These are phyloP conservation scores for Hylaeus anthracinus DNA, from an alignment of 1,140 invertebrate genomes.

Conservation along the genomic window DNA sequence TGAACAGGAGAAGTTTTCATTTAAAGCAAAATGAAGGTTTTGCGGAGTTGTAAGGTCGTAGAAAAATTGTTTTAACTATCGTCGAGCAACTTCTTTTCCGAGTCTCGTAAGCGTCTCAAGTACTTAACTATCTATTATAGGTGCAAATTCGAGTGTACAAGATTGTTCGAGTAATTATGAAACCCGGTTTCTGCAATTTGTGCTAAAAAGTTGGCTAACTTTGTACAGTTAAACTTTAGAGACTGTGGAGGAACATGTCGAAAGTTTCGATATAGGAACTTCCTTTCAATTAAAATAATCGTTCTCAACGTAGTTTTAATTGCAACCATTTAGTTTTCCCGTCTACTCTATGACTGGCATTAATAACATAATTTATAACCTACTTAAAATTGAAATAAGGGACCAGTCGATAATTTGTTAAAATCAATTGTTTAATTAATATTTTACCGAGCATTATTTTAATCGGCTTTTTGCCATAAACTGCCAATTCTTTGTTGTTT, in stretches of 20 bases:
- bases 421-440: too few relatives aligned
- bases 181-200: not conserved
- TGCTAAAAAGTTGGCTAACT: conserved; percentile 6
- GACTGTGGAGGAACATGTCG: not conserved
- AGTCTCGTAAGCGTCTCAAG: not conserved
- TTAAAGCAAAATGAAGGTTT: not conserved
- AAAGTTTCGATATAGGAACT: not conserved
- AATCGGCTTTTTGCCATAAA: too few relatives aligned
- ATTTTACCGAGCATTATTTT: too few relatives aligned
- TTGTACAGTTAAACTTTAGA: not conserved
- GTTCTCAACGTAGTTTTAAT: not conserved
- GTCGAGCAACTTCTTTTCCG: not conserved
- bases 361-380: too few relatives aligned
- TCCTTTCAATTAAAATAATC: conserved; percentile 6
- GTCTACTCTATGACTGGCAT: too few relatives aligned
- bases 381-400: too few relatives aligned
- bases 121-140: conserved; percentile 15
- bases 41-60: not conserved
- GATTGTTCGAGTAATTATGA: conserved; percentile 17
- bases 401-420: too few relatives aligned
- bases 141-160: conserved; percentile 20
- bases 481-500: too few relatives aligned
- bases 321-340: not conserved
- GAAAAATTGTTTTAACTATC: not conserved
- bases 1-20: not conserved